Percentiles rank a stretch among this genome's conserved stretches.
Conservation (phyloP, 2,797 vertebrate species). For the Linurgus olivaceus region DNA sequence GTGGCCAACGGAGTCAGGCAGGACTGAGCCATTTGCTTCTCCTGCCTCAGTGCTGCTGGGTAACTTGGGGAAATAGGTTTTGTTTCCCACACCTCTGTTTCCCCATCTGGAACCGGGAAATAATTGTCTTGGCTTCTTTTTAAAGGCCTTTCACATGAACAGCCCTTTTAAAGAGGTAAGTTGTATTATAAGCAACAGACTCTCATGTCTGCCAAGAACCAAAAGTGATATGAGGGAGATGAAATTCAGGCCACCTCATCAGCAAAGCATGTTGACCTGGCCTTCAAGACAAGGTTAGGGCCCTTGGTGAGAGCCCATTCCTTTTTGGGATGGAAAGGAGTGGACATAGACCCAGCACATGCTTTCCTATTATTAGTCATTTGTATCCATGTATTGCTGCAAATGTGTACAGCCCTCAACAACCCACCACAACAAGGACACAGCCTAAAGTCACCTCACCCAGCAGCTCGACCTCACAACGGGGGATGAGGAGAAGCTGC, state of each 20-base stretch:
- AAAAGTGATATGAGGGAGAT: slow-evolving; percentile 63
- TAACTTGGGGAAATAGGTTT: background rate
- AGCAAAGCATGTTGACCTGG: slow-evolving; percentile 62
- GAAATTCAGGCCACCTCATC: slow-evolving; percentile 63
- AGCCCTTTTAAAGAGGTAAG: slow-evolving; percentile 52
- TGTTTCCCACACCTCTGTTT: background rate
- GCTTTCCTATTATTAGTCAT: slow-evolving; percentile 61
- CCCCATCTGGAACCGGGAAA: background rate
- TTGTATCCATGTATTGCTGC: slow-evolving; percentile 1
- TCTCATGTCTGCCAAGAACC: slow-evolving; percentile 39
- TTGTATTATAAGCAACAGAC: slow-evolving; percentile 33
- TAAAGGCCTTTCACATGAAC: slow-evolving; percentile 24
- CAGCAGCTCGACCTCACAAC: accelerated
- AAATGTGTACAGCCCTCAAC: background rate
- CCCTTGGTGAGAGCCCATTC: slow-evolving; percentile 28
- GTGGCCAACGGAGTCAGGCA: accelerated
- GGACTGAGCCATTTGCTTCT: background rate
- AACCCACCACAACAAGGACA: background rate
- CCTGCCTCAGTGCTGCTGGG: background rate
- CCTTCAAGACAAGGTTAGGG: slow-evolving; percentile 67
- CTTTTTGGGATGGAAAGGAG: slow-evolving; percentile 61
- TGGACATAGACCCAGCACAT: slow-evolving; percentile 34
- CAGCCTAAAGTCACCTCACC: background rate
- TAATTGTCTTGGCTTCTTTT: slow-evolving; percentile 20
- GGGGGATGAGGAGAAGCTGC: background rate